These are phyloP conservation scores for Thripadectes ignobilis DNA, from an alignment of 2,797 vertebrate genomes.

Conservation along the genomic window DNA sequence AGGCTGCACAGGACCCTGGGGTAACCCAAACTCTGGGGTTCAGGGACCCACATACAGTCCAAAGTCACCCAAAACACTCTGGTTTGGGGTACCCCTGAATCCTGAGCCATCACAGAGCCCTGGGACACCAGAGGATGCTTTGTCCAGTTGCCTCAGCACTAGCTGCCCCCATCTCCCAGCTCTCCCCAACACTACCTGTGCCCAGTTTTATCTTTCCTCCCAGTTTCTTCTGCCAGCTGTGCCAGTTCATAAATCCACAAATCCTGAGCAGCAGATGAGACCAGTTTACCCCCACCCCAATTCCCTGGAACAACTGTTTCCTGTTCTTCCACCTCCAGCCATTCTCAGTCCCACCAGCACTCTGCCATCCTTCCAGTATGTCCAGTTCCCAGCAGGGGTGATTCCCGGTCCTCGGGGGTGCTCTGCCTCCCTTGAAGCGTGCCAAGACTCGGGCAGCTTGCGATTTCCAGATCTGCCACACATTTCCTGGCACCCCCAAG, in stretches of 20 bases:
- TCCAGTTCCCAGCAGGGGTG: neutral
- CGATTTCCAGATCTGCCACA: neutral
- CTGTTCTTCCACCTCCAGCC: neutral
- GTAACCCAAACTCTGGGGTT: neutral
- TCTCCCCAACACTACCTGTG: too few relatives aligned
- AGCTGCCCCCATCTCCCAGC: neutral
- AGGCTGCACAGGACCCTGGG: neutral
- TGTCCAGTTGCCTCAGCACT: neutral
- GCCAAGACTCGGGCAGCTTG: rapidly evolving
- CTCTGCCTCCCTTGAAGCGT: rapidly evolving
- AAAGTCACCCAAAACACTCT: neutral
- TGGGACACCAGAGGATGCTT: neutral
- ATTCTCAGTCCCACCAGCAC: neutral
- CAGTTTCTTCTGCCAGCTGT: neutral
- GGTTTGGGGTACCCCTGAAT: neutral
- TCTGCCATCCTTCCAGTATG: neutral
- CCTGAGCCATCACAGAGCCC: neutral
- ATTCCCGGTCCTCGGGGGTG: neutral
- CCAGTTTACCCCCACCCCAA: neutral
- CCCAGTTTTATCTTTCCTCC: neutral
- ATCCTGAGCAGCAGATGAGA: neutral
- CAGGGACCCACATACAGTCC: neutral
- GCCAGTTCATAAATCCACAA: neutral
- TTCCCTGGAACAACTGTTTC: neutral
- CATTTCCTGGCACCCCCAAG: neutral